These are phyloP conservation scores for Polyergus mexicanus DNA, from an alignment of 1,140 invertebrate genomes.

Conservation along the genomic window DNA sequence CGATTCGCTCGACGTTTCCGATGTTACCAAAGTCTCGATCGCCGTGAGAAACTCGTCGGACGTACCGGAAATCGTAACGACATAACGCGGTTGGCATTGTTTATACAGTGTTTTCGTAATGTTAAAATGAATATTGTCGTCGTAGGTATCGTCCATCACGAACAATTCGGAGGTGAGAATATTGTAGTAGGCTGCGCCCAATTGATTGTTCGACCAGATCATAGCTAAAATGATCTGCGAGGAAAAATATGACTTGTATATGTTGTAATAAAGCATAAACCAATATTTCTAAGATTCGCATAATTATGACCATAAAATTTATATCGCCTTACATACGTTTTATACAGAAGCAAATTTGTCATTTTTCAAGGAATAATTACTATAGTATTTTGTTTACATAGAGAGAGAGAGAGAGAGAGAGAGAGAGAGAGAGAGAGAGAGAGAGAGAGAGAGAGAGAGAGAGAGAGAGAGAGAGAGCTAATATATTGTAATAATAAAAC, in stretches of 20 bases:
- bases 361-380: not conserved
- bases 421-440: no score
- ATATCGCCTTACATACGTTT: not conserved
- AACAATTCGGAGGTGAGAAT: conserved; percentile 88
- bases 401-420: no score
- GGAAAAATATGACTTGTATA: not conserved
- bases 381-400: not conserved
- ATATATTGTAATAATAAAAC: not conserved
- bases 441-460: no score
- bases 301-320: not conserved
- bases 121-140: conserved; percentile 75
- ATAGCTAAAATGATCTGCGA: conserved; percentile 65
- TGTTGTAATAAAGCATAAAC: not conserved
- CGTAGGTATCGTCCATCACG: conserved; percentile 82
- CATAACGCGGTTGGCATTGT: conserved; percentile 89
- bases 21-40: conserved; percentile 80
- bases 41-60: conserved; percentile 85
- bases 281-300: not conserved
- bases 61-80: conserved; percentile 86
- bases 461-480: not conserved
- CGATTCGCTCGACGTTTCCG: conserved; percentile 68
- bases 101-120: conserved; percentile 88
- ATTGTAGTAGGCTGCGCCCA: conserved; percentile 89
- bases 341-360: not conserved
- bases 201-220: conserved; percentile 62